Percentiles rank a stretch among this genome's conserved stretches.
Evolutionary conservation across 2,113 vertebrate genomes (phyloP).

Genomic region (Camelus bactrianus): DNA sequence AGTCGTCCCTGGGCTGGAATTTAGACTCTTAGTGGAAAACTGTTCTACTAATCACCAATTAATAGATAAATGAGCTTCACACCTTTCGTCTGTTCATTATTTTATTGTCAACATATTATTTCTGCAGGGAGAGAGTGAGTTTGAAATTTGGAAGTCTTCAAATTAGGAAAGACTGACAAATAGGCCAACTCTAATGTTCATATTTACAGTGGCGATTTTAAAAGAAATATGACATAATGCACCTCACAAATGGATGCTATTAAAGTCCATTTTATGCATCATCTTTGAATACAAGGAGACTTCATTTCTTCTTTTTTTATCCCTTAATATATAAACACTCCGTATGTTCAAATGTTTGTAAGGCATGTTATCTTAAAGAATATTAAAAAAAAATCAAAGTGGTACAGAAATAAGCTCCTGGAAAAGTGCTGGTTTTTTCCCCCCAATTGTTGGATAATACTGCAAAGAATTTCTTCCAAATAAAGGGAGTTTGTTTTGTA

Average conservation of each 20-base stretch:
- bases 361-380: constrained; percentile 59
- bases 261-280: constrained; percentile 48
- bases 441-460: constrained; percentile 15
- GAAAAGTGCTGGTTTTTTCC: constrained; percentile 48
- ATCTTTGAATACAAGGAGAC: constrained; percentile 63
- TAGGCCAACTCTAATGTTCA: constrained; percentile 29
- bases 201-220: constrained; percentile 70
- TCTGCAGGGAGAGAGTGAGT: constrained; percentile 53
- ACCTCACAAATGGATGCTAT: constrained; percentile 10
- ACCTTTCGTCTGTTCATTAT: constrained; percentile 60
- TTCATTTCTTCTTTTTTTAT: neutral
- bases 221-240: constrained; percentile 39
- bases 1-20: neutral
- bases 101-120: constrained; percentile 70
- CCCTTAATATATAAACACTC: neutral
- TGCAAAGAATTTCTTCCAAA: constrained; percentile 58
- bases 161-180: constrained; percentile 52
- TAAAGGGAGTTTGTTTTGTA: constrained; percentile 34
- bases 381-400: neutral
- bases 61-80: constrained; percentile 60
- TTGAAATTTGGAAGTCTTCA: constrained; percentile 51
- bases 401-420: constrained; percentile 59
- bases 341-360: constrained; percentile 51
- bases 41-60: neutral
- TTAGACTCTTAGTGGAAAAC: constrained; percentile 35